Percentiles rank a stretch among this genome's conserved stretches.
Conservation (phyloP, 2,113 vertebrate species). For the Apodemus sylvaticus region DNA sequence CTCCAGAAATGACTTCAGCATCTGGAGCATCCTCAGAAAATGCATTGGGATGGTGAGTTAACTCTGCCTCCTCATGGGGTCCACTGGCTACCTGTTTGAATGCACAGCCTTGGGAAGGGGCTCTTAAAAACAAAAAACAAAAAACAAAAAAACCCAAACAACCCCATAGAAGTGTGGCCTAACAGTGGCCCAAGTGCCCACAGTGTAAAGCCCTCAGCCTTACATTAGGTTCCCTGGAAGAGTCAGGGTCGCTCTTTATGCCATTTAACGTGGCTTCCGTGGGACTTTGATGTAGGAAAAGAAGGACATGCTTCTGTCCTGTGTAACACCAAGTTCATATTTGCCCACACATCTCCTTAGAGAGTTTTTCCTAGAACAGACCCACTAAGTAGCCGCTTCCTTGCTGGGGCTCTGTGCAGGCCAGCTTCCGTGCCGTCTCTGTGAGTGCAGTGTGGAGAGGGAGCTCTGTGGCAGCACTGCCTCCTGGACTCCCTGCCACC, state of each 20-base stretch:
- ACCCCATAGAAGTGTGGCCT: not conserved
- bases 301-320: not conserved
- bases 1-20: constrained; percentile 97
- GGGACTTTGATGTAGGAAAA: not conserved
- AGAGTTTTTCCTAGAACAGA: not conserved
- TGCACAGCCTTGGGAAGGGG: not conserved
- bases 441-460: not conserved
- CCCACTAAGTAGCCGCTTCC: not conserved
- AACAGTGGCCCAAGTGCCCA: not conserved
- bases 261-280: not conserved
- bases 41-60: constrained; percentile 98
- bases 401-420: not conserved
- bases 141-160: too few relatives aligned
- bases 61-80: not conserved
- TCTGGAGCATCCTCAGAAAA: constrained; percentile 99
- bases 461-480: not conserved
- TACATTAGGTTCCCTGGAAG: not conserved
- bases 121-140: not conserved
- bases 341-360: not conserved
- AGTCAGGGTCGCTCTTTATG: not conserved
- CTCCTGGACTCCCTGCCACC: not conserved
- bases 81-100: not conserved
- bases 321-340: not conserved
- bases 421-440: not conserved
- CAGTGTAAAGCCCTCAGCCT: not conserved